A percentile compares a stretch with the other conserved stretches of the same genome.
These are phyloP conservation scores for Erannis defoliaria DNA, from an alignment of 2,888 invertebrate genomes.

Conservation along the genomic window DNA sequence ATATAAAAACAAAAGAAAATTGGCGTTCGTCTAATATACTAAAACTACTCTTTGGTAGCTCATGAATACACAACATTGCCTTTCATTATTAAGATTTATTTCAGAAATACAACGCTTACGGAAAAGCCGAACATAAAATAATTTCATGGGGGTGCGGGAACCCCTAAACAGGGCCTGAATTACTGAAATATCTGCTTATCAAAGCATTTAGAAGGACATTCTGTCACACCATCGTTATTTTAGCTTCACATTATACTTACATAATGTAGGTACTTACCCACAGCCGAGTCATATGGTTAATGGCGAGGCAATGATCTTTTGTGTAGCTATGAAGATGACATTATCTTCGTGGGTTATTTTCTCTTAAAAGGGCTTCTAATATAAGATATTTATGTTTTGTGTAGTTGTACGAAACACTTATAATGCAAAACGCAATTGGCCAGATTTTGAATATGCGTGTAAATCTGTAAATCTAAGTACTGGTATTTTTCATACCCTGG, in stretches of 20 bases:
- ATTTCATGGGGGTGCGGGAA: constrained; percentile 37
- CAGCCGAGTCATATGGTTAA: constrained; percentile 15
- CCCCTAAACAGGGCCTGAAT: constrained; percentile 43
- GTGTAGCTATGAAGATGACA: constrained; percentile 11
- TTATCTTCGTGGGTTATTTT: not conserved
- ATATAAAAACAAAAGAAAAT: no score
- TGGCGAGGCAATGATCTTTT: constrained; percentile 10
- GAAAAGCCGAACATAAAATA: constrained; percentile 39
- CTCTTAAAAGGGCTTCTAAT: not conserved
- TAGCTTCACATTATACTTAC: constrained; percentile 25
- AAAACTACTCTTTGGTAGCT: no score
- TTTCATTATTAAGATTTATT: constrained; percentile 27
- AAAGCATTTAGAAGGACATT: constrained; percentile 30
- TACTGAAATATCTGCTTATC: constrained; percentile 43
- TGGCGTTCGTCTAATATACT: no score
- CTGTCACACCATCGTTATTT: constrained; percentile 36
- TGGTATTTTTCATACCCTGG: no score
- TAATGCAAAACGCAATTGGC: no score
- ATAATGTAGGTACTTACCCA: constrained; percentile 15
- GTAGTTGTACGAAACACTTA: no score
- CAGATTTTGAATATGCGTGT: no score
- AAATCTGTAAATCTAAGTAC: no score
- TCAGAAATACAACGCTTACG: constrained; percentile 15
- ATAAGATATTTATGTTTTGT: no score
- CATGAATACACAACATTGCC: no score